A percentile compares a stretch with the other conserved stretches of the same genome.
Conservation (phyloP, 2,888 invertebrate species). For the Vesta saturnalis region DNA sequence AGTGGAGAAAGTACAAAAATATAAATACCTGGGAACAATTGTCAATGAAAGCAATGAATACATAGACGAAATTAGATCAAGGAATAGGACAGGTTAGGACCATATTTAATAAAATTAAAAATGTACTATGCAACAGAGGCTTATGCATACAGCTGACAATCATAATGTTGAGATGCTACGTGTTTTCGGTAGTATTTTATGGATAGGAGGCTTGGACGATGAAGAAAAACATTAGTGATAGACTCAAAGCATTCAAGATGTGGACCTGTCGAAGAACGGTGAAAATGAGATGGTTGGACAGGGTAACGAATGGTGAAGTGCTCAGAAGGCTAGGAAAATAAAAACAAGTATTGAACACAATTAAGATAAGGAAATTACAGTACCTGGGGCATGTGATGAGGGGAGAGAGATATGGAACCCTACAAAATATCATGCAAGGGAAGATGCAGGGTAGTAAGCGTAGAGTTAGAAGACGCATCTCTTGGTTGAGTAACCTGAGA, state of each 20-base stretch:
- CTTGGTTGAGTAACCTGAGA: background rate
- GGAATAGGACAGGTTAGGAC: background rate
- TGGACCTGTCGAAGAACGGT: conserved; percentile 2
- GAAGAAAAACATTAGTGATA: background rate
- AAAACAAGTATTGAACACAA: background rate
- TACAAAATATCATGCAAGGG: conserved; percentile 11
- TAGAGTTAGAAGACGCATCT: background rate
- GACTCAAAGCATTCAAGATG: background rate
- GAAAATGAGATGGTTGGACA: conserved; percentile 6
- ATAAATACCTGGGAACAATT: background rate
- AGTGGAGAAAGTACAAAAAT: conserved; percentile 1
- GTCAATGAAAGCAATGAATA: conserved; percentile 6
- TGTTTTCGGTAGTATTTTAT: background rate
- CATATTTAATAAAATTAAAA: conserved; percentile 6
- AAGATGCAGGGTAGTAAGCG: background rate
- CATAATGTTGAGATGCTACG: background rate
- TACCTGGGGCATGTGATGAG: background rate
- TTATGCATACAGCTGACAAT: background rate
- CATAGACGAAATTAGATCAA: conserved; percentile 6
- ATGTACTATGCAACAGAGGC: no score
- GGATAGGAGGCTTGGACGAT: background rate
- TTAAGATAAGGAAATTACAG: no score
- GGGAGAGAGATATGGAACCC: background rate
- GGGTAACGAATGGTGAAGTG: conserved; percentile 4
- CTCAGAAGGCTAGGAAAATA: background rate